Evolutionary conservation across 2,113 vertebrate species (phyloP), one percentile per base, ranked within the genome.

Genomic region (Varanus komodoensis): DNA sequence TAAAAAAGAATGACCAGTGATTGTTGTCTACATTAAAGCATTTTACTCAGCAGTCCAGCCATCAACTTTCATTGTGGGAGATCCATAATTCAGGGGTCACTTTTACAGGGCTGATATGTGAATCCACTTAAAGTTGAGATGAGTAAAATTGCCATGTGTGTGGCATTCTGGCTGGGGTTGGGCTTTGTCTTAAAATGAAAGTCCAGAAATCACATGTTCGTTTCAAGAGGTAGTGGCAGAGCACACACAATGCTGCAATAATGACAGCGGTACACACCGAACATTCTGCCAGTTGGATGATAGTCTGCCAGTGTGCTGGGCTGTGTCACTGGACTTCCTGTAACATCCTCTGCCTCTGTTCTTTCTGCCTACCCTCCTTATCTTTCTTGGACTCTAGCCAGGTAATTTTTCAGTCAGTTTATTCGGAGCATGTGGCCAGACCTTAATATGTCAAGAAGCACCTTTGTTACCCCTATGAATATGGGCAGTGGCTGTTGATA

Each of bases 1-100:
- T 83, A 93, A 54, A 78, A 79, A 89, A 92, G 88, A 91, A 87
- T 25, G 0, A 74, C 90, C 80, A 64, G 52, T 8, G 0, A n/a
- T 81, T 94, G 93, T 89, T 21, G 84, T 90, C 32, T 74, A 48
- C 6, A 78, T 50, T 92, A 91, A 3, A 12, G 4, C 73, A 15
- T 93, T 94, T 67, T 87, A 7, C 12, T 29, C 34, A 86, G 25
- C 82, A 85, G 50, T 77, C 90, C 54, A 87, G 29, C 89, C 89
- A 82, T 54, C 44, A 79, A 7, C 61, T 78, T 54, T 78, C 17
- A 68, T 52, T 67, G 71, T 32, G 67, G 57, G 82, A 15, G 21
- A 81, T n/a, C 14, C 1, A 54, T 32, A 61, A 79, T 71, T 32
- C 15, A 86, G 48, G 38, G 54, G 61, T 92, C 21, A 81, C 48